Conservation (phyloP, 2,113 vertebrate genomes). For the Lynx canadensis region DNA sequence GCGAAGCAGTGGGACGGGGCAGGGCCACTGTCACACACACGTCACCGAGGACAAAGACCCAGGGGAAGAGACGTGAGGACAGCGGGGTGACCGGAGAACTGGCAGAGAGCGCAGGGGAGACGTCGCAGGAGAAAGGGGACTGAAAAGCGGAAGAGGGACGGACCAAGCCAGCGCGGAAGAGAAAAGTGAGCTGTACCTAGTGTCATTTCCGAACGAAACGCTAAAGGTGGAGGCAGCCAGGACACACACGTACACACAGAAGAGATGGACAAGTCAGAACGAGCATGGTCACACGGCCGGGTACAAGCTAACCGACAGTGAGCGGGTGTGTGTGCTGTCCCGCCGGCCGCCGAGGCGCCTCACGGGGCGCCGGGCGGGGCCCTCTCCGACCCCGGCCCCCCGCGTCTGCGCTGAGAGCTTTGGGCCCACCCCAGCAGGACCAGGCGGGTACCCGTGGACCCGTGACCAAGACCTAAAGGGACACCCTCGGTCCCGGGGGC, state of each 20-base stretch:
- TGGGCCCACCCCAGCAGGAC: neutral
- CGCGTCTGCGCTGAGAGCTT: neutral
- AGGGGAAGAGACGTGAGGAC: conserved; percentile 59
- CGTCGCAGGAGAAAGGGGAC: conserved; percentile 54
- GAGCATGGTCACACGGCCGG: neutral
- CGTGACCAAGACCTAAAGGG: neutral
- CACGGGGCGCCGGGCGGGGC: neutral
- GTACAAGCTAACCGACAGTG: neutral
- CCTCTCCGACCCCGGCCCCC: neutral
- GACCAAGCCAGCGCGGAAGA: conserved; percentile 73
- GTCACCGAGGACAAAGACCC: conserved; percentile 58
- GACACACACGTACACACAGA: conserved; percentile 86
- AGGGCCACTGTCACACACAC: conserved; percentile 46
- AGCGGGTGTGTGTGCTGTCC: neutral
- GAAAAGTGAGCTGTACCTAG: conserved; percentile 92
- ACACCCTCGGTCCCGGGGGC: neutral
- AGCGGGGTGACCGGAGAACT: conserved; percentile 43
- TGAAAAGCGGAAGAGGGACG: conserved; percentile 71
- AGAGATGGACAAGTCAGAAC: conserved; percentile 87
- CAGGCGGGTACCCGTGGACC: neutral
- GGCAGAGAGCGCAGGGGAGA: conserved; percentile 21
- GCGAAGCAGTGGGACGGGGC: conserved; percentile 34
- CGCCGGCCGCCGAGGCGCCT: neutral
- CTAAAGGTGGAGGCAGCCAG: conserved; percentile 90
- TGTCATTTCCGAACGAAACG: conserved; percentile 92